These are phyloP conservation scores for Tipula unca DNA, from an alignment of 2,888 invertebrate genomes.

Conservation along the genomic window DNA sequence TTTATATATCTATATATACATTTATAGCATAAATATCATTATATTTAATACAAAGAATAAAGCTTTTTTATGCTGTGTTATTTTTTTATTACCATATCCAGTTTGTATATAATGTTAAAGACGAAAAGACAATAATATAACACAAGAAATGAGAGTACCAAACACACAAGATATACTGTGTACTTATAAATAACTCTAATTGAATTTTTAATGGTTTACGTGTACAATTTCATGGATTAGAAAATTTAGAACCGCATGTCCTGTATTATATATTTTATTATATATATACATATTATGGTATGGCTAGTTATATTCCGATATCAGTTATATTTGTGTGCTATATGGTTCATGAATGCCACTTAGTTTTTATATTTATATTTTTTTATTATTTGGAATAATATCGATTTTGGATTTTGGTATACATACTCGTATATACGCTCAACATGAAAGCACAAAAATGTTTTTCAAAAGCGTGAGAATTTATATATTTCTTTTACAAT, in stretches of 20 bases:
- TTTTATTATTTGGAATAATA: not conserved
- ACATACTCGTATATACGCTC: too few species aligned
- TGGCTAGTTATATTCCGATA: not conserved
- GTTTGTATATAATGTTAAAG: not conserved
- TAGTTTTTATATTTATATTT: not conserved
- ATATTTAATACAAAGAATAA: not conserved
- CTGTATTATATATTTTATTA: not conserved
- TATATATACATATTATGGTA: not conserved
- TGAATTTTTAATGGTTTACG: not conserved
- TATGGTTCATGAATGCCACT: not conserved
- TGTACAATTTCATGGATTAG: not conserved
- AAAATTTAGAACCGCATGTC: not conserved
- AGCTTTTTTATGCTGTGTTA: not conserved
- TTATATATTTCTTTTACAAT: not conserved
- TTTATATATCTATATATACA: too few species aligned
- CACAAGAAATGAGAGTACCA: not conserved
- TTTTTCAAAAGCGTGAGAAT: not conserved
- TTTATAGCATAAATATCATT: not conserved
- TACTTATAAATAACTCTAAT: not conserved
- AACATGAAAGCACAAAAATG: not conserved
- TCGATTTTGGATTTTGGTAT: not conserved
- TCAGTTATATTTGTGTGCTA: not conserved
- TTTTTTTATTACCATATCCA: not conserved
- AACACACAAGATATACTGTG: not conserved
- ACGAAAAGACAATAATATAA: not conserved